A percentile compares a stretch with the other conserved stretches of the same genome.
These are phyloP conservation scores for Procambarus clarkii DNA, from an alignment of 1,140 invertebrate species.

Conservation along the genomic window DNA sequence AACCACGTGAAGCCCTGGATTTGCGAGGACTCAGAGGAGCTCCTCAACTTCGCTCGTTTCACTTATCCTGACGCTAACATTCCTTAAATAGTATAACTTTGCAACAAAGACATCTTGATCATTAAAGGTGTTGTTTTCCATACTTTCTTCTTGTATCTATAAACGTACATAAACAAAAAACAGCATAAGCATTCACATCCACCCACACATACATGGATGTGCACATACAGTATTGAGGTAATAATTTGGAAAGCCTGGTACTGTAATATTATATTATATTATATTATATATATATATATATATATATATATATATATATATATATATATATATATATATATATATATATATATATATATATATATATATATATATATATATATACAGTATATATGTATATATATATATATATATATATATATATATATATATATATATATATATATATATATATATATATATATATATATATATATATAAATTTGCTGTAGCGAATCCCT, in stretches of 20 bases:
- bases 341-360: too few species aligned
- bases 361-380: too few species aligned
- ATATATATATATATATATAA: too few species aligned
- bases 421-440: too few species aligned
- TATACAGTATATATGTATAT: too few species aligned
- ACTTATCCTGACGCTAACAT: conserved; percentile 61
- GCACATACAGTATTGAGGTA: not conserved
- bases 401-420: too few species aligned
- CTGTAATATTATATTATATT: too few species aligned
- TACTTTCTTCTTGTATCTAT: not conserved
- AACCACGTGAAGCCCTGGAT: conserved; percentile 94
- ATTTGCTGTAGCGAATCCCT: not conserved
- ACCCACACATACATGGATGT: not conserved
- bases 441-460: too few species aligned
- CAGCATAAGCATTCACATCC: not conserved
- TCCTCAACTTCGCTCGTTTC: conserved; percentile 84
- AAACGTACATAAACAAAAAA: not conserved
- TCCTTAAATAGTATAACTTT: conserved; percentile 22
- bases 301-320: too few species aligned
- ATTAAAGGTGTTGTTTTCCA: not conserved
- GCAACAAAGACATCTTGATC: not conserved
- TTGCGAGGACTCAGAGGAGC: conserved; percentile 93
- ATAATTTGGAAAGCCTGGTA: too few species aligned
- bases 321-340: too few species aligned
- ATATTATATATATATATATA: too few species aligned